Base-by-base conservation (phyloP, 2,113 vertebrate genomes). In the Aphyosemion australe region DNA sequence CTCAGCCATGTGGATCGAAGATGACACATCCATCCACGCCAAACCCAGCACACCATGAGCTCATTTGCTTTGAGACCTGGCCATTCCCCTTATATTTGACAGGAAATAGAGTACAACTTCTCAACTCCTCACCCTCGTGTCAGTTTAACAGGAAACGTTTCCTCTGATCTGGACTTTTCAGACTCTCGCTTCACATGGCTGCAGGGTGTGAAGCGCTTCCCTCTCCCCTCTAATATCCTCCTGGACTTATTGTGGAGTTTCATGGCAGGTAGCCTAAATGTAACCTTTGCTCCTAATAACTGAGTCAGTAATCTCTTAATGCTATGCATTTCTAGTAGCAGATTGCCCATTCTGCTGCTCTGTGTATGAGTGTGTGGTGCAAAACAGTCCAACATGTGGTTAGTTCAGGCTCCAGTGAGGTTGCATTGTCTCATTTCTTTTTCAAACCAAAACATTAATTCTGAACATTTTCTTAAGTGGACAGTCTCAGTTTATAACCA, bases 331-430 rank as follows among this genome's bases (percentile, higher is more conserved):
- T 71, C 67, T 53, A 19, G 57, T n/a, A 34, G 37, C 26, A 48
- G 34, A 63, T 62, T 61, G 32, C 14, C 12, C 20, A 55, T 77
- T 21, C 21, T 65, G 61, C 58, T 79, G n/a, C 57, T n/a, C 65
- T 31, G 60, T 85, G 80, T 86, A 75, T 80, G 78, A 79, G 61
- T 61, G 59, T 75, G 62, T 69, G 65, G 68, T 73, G 19, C 46
- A 6, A 63, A 53, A 51, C 48, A 73, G 68, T 62, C 65, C 76
- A 76, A 39, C 79, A 69, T 67, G 68, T 63, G 74, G 39, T 79
- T 31, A 39, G 12, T 16, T 74, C 11, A 70, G 63, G 49, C 46
- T 64, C 42, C 47, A 56, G 1, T 41, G 39, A 74, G 39, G 42
- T 65, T 62, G 32, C 48, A n/a, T 49, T 70, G 51, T 63, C 34